Evolutionary conservation across 2,113 vertebrate genomes (phyloP).

Genomic region (Alectura lathami): DNA sequence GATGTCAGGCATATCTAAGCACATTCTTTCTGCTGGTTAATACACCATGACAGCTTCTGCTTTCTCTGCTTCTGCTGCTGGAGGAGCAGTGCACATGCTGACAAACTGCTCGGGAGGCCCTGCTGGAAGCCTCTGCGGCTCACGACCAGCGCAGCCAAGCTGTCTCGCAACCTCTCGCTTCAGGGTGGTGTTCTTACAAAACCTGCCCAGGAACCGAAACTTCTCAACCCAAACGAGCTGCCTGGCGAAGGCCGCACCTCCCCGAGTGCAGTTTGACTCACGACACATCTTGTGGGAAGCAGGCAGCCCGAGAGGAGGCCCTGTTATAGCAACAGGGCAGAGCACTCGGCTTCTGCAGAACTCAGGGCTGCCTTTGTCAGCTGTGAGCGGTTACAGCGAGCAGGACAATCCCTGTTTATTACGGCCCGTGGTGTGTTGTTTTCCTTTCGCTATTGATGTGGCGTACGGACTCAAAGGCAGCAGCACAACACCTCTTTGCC

Average conservation of each 20-base stretch:
- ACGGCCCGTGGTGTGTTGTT: not conserved
- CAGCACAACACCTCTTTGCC: not conserved
- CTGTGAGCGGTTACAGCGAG: not conserved
- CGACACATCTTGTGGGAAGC: not conserved
- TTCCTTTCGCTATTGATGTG: not conserved
- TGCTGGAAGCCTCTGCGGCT: fast-evolving
- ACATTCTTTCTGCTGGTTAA: fast-evolving
- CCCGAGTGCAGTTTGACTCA: fast-evolving
- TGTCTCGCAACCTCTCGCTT: not conserved
- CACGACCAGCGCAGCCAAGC: fast-evolving
- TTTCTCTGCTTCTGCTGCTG: not conserved
- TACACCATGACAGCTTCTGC: fast-evolving
- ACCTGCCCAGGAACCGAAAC: slow-evolving; percentile 40
- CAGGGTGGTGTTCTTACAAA: not conserved
- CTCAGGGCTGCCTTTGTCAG: not conserved
- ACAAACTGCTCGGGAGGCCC: fast-evolving
- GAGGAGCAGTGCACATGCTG: fast-evolving
- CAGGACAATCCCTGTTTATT: not conserved
- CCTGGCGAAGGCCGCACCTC: not conserved
- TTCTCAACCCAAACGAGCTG: not conserved
- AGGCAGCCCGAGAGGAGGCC: fast-evolving
- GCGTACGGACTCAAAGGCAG: not conserved
- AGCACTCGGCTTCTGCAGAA: not conserved
- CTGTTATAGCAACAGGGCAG: not conserved
- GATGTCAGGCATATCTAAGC: not conserved